Evolutionary conservation across 1,140 invertebrate genomes (phyloP), one percentile per base, ranked within the genome.

Genomic region (Aphaenogaster rudis): DNA sequence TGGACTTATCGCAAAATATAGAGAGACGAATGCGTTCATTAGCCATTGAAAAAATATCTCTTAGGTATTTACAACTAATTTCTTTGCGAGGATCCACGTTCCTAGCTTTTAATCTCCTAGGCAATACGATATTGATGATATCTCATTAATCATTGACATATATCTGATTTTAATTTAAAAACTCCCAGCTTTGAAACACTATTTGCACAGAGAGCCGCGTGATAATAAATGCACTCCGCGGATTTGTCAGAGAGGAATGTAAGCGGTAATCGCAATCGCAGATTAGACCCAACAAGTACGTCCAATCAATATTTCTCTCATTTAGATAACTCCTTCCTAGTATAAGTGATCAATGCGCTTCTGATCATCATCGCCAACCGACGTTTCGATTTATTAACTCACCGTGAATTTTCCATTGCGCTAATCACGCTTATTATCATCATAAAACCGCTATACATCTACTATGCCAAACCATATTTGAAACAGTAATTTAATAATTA

Each of bases 171-270:
- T 33, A 33, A 72, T 48, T 82, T 59, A 15, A 59, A 81, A 72
- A 72, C 21, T 59, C 11, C 17, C 52, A 11, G 4, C 36, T 71
- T 48, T 52, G 36, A 69, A 69, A 71, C 39, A 48, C 42, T 59
- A 72, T 72, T 82, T 33, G 39, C 42, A 45, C 7, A 61, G 57
- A 57, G 39, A 72, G 21, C 17, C 39, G 17, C 52, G 28, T 52
- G 67, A 8, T 72, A 82, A 82, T 72, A 82, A 59, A 82, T 82
- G 67, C 67, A 82, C 67, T 74, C 11, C 7, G 80, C 67, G 80
- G 67, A 82, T 82, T 82, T 82, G 67, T 82, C 67, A 36, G 67
- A 74, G 80, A 74, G 80, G 67, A 48, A 82, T 72, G 66, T 28
- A 82, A 67, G 13, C 42, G 57, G 57, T 78, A 78, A 67, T 45